These are phyloP conservation scores for Nettapus auritus DNA, from an alignment of 2,113 vertebrate genomes.

Conservation along the genomic window DNA sequence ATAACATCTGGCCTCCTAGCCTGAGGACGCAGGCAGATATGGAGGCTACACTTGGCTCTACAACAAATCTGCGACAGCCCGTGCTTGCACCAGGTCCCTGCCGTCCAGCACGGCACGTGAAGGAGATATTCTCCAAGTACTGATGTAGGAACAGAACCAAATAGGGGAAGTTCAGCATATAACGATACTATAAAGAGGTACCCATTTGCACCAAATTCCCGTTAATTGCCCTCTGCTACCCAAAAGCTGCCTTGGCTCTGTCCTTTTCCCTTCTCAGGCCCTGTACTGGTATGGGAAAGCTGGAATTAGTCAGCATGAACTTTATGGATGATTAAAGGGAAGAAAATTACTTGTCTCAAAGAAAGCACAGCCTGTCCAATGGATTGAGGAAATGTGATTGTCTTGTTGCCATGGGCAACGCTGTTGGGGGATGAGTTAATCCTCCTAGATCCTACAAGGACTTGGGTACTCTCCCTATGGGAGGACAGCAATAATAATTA, in stretches of 20 bases:
- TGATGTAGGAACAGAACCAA: background rate
- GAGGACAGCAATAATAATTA: conserved; percentile 46
- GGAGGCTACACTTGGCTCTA: background rate
- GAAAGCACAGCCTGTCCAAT: conserved; percentile 63
- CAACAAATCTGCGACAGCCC: background rate
- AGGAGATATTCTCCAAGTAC: background rate
- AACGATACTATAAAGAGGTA: background rate
- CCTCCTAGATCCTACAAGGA: conserved; percentile 50
- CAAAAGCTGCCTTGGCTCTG: background rate
- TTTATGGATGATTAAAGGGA: conserved; percentile 57
- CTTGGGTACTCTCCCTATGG: conserved; percentile 42
- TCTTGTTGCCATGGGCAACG: conserved; percentile 66
- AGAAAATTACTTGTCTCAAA: conserved; percentile 64
- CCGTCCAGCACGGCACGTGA: background rate
- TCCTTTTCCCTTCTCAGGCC: conserved; percentile 7
- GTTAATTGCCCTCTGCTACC: background rate
- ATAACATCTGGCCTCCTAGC: background rate
- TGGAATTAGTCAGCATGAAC: conserved; percentile 66
- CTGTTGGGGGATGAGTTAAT: conserved; percentile 65
- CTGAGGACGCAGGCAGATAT: background rate
- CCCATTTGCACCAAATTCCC: background rate
- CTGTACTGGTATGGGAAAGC: conserved; percentile 43
- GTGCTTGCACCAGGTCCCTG: background rate
- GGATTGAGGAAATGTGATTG: conserved; percentile 56
- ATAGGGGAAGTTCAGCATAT: background rate